Conservation (phyloP, 2,797 vertebrate genomes). For the Octomys mimax region DNA sequence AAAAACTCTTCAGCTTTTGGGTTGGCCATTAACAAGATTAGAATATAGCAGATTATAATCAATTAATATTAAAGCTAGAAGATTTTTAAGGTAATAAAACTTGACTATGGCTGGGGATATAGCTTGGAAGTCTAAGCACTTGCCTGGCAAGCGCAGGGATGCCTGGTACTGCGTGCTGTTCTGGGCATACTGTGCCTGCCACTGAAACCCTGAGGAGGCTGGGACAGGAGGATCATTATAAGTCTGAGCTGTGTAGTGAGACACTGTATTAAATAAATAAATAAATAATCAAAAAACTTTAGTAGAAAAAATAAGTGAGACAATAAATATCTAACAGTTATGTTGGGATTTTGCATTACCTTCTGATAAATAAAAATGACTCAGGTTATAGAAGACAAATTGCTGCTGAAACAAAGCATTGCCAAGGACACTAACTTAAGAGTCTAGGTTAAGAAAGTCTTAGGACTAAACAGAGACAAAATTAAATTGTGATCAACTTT, state of each 20-base stretch:
- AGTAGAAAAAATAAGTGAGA: background rate
- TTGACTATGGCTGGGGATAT: background rate
- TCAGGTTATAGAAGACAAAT: background rate
- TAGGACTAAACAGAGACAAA: constrained; percentile 31
- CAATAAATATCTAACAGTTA: constrained; percentile 26
- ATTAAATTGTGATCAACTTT: background rate
- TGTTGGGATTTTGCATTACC: background rate
- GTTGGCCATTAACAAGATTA: background rate
- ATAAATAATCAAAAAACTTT: too few species aligned
- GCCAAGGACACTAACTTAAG: background rate
- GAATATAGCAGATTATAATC: background rate
- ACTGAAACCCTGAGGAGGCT: too few species aligned
- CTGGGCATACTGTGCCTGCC: too few species aligned
- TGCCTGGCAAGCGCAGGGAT: too few species aligned
- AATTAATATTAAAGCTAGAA: constrained; percentile 38
- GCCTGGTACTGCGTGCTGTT: too few species aligned
- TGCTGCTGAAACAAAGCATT: background rate
- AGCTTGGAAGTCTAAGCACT: too few species aligned
- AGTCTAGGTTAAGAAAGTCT: constrained; percentile 17
- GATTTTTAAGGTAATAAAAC: constrained; percentile 34
- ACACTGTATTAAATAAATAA: too few species aligned
- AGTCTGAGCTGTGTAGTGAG: too few species aligned
- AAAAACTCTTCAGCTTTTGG: background rate
- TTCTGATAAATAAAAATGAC: background rate
- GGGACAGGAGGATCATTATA: too few species aligned